These are phyloP conservation scores for Okapia johnstoni DNA, from an alignment of 2,113 vertebrate genomes.

Conservation along the genomic window DNA sequence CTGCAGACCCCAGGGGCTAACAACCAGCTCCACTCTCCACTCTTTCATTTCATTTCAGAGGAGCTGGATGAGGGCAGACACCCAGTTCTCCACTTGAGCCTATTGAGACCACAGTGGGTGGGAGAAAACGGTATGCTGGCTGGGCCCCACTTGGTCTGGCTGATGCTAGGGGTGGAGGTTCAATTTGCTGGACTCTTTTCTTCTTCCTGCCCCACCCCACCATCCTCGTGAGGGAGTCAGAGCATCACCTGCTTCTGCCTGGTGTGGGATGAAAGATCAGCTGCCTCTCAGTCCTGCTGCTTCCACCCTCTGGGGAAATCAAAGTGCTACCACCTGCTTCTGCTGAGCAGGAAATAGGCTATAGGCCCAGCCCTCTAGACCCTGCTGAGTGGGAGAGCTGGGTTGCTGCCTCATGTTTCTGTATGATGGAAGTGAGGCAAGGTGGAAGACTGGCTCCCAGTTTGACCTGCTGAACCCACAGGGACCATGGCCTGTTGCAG, in stretches of 20 bases:
- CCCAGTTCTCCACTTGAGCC: neutral
- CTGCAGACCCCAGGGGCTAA: neutral
- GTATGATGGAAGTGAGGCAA: neutral
- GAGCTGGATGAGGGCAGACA: neutral
- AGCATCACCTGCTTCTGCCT: neutral
- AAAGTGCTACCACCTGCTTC: neutral
- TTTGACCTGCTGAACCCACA: neutral
- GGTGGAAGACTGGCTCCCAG: neutral
- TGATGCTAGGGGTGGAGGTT: neutral
- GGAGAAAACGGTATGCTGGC: too few species aligned
- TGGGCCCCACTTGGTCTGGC: neutral
- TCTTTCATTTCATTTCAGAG: fast-evolving
- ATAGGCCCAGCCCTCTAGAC: neutral
- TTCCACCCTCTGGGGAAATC: too few species aligned
- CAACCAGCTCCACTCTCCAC: neutral
- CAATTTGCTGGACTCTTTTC: neutral
- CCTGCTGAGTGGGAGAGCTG: fast-evolving
- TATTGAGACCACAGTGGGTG: neutral
- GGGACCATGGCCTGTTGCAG: neutral
- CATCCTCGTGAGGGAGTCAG: neutral
- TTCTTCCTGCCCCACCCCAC: neutral
- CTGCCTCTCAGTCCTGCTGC: neutral
- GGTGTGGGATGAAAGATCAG: neutral
- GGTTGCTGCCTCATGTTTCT: neutral
- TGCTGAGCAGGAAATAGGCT: neutral